Evolutionary conservation across 2,797 vertebrate genomes (phyloP), one percentile per base, ranked within the genome.

Genomic region (Malacoctenus gilli): DNA sequence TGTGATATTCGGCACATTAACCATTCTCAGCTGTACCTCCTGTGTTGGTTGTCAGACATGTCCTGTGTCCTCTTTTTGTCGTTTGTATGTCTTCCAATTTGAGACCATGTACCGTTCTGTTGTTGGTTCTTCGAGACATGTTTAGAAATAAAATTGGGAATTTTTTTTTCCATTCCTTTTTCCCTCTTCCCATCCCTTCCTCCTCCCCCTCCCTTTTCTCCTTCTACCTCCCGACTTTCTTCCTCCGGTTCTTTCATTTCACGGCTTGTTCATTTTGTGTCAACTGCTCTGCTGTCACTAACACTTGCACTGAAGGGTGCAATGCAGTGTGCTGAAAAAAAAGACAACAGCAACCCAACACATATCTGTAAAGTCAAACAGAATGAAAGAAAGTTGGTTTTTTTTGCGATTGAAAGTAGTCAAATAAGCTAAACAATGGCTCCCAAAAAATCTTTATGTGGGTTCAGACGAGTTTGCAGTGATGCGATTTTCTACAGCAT

Each of bases 71-170:
- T 84, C 55, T 85, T 72, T 86, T 60, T 84, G 79, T 87, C 81
- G n/a, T 81, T 87, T 91, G 81, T 91, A 78, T 59, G 89, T 91
- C 88, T 89, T 91, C 84, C 81, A 84, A 14, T 77, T 81, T n/a
- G 68, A 64, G 72, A 63, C 68, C 72, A 85, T 77, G 80, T 86
- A 75, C 63, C 53, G 70, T 77, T 87, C 66, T 63, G 79, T 85
- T 83, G 79, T 72, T 59, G 62, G 55, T 74, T 84, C 72, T 67
- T 60, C 46, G 25, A 70, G 68, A 71, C 47, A 50, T 57, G 69
- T 82, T 83, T 75, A 79, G 49, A 73, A 83, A 83, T 78, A 77
- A 84, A 85, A 57, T 75, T 68, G 68, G 61, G 72, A 65, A 35
- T 69, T 71, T 68, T 69, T 84, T 67, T 67, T 3, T 39, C 62